Evolutionary conservation across 2,113 vertebrate species (phyloP).

Genomic region (Microcebus griseorufus): DNA sequence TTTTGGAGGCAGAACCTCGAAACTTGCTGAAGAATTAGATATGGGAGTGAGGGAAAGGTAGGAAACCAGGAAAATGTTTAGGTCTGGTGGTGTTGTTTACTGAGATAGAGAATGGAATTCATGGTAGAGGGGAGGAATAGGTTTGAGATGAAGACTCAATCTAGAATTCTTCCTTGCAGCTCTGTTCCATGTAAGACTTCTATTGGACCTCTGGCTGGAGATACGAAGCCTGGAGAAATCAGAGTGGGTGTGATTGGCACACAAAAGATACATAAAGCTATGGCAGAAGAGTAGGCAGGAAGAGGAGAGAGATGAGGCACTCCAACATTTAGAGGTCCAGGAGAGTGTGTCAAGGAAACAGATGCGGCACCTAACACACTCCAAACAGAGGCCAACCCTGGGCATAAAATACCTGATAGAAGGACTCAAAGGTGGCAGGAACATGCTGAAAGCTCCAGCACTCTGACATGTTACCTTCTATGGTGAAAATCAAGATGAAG

Average conservation of each 20-base stretch:
- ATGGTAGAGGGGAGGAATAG: not conserved
- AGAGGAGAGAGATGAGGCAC: not conserved
- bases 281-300: not conserved
- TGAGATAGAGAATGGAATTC: not conserved
- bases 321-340: not conserved
- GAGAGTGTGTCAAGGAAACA: not conserved
- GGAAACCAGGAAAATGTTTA: not conserved
- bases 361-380: not conserved
- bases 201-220: not conserved
- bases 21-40: not conserved
- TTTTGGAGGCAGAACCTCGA: not conserved
- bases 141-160: not conserved
- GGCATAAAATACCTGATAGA: not conserved
- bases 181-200: not conserved
- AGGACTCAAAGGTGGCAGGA: not conserved
- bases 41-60: not conserved
- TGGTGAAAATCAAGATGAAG: constrained; percentile 34
- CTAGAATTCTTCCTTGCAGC: not conserved
- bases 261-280: not conserved
- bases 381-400: not conserved
- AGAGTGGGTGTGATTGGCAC: not conserved
- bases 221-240: not conserved
- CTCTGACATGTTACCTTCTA: not conserved
- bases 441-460: not conserved
- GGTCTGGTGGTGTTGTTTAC: not conserved